Evolutionary conservation across 2,888 invertebrate genomes (phyloP).

Genomic region (Hydropsyche betteni): DNA sequence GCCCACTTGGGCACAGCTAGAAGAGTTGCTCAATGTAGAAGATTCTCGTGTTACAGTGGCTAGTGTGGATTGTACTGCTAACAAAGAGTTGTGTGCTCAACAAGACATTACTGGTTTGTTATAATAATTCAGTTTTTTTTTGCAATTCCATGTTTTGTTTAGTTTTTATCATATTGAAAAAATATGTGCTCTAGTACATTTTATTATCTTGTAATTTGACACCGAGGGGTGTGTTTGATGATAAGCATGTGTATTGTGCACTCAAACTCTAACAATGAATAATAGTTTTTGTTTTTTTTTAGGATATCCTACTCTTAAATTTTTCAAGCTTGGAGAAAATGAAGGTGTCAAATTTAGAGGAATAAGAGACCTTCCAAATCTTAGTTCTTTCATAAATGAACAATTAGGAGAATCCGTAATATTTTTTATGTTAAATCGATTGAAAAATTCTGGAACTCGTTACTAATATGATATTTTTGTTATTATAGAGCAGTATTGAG

Average conservation of each 20-base stretch:
- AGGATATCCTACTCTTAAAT: slow-evolving; percentile 76
- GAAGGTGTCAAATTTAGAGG: slow-evolving; percentile 81
- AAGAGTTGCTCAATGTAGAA: slow-evolving; percentile 72
- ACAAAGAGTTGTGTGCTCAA: slow-evolving; percentile 74
- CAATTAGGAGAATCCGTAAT: slow-evolving; percentile 64
- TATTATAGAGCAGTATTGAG: slow-evolving; percentile 36
- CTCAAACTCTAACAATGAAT: too few species aligned
- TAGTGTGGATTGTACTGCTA: slow-evolving; percentile 81
- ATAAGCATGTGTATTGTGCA: too few species aligned
- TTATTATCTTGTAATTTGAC: too few species aligned
- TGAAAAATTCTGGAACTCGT: slow-evolving; percentile 13
- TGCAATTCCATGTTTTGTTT: not conserved
- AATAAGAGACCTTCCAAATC: slow-evolving; percentile 77
- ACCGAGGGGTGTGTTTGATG: too few species aligned
- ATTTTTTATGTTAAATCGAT: not conserved
- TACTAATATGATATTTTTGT: slow-evolving; percentile 37
- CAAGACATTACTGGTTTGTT: slow-evolving; percentile 75
- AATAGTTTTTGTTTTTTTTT: slow-evolving; percentile 51
- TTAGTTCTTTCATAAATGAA: slow-evolving; percentile 80
- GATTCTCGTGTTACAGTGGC: slow-evolving; percentile 75
- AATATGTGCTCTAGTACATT: too few species aligned
- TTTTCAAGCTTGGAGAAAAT: slow-evolving; percentile 75
- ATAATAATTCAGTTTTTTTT: not conserved
- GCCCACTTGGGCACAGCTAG: slow-evolving; percentile 80
- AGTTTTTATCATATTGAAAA: not conserved